Base-by-base conservation (phyloP, 2,888 invertebrate genomes). In the Anthophora plumipes region DNA sequence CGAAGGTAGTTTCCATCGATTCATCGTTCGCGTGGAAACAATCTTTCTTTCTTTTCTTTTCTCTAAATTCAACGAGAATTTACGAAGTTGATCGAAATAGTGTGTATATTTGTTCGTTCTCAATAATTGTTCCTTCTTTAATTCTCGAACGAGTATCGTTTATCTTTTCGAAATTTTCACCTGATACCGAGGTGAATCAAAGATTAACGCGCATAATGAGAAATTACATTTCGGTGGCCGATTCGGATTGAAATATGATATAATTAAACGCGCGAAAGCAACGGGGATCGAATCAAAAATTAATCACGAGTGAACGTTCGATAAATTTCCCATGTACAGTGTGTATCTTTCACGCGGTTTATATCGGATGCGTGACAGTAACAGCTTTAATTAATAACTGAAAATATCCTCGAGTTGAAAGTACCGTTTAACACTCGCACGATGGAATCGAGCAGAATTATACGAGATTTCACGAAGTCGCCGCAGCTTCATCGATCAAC, bases 271-370 rank as follows among this genome's bases (percentile, higher is more conserved):
- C 17, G 17, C 14, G 37, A 39, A 22, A 52, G 25, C 22, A 39
- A 17, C 7, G 17, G 1, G 25, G 11, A 17, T 9, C n/a, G 52
- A 25, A 22, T 0, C 5, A 54, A n/a, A 8, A 43, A 67, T 67
- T 67, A 25, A 41, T 67, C 67, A 25, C 41, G 20, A 25, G 5
- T 20, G 20, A 31, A n/a, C 11, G 67, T 8, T 31, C 54, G 20
- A 67, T 67, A 67, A 67, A 67, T 55, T 43, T n/a, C 14, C 8
- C 7, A 8, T n/a, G n/a, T n/a, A 14, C 4, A 22, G 11, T 52
- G 17, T 20, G 14, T 12, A 46, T n/a, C n/a, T 31, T 43, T 41
- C 46, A 31, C n/a, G 31, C 31, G 7, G 31, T 31, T n/a, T 31
- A 17, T n/a, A 12, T 12, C n/a, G 7, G n/a, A 20, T 7, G 25